A percentile compares a stretch with the other conserved stretches of the same genome.
These are phyloP conservation scores for Pipra filicauda DNA, from an alignment of 2,113 vertebrate species.

Conservation along the genomic window DNA sequence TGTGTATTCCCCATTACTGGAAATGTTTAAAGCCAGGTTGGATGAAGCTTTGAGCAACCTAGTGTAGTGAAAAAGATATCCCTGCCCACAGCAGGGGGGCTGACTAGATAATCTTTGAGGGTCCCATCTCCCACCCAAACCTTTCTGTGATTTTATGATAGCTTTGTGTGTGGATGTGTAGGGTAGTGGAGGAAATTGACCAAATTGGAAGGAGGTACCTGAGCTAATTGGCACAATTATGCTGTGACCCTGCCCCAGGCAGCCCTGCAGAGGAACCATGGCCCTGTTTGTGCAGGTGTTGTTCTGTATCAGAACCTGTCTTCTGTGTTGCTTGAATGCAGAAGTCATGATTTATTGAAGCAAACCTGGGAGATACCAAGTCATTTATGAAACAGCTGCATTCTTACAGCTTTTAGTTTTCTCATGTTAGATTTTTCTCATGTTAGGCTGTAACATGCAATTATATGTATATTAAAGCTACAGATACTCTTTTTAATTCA, in stretches of 20 bases:
- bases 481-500: conserved; percentile 15
- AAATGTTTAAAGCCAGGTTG: neutral
- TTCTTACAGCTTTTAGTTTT: neutral
- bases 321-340: neutral
- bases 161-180: neutral
- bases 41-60: neutral
- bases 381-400: neutral
- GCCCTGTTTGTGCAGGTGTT: neutral
- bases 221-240: neutral
- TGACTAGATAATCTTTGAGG: neutral
- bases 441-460: neutral
- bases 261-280: neutral
- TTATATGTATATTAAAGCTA: conserved; percentile 26
- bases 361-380: neutral
- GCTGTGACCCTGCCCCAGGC: neutral
- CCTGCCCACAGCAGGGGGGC: neutral
- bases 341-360: neutral
- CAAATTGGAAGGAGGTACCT: neutral
- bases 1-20: neutral
- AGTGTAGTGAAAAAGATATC: neutral
- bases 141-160: neutral
- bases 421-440: neutral
- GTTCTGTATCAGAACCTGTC: neutral
- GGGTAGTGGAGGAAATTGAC: neutral
- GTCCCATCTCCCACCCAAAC: neutral